These are phyloP conservation scores for Gobio gobio DNA, from an alignment of 2,113 vertebrate genomes.

Conservation along the genomic window DNA sequence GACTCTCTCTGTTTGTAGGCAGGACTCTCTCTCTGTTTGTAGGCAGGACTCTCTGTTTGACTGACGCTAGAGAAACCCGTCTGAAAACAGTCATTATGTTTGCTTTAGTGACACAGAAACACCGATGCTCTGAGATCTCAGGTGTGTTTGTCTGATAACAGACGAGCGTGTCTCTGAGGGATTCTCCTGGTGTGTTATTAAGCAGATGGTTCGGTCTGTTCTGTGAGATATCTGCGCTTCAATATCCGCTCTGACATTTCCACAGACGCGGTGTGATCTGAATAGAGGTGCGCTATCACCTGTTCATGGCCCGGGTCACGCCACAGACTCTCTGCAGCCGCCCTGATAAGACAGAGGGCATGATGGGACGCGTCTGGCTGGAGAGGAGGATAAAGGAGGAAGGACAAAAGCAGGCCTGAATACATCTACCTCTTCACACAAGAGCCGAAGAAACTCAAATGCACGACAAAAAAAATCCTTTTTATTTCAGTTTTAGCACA, in stretches of 20 bases:
- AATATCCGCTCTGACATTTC: slow-evolving; percentile 76
- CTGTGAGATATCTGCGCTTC: slow-evolving; percentile 64
- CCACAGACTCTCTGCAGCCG: slow-evolving; percentile 71
- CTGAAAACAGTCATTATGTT: neutral
- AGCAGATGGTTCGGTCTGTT: slow-evolving; percentile 52
- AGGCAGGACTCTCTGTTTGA: too few relatives aligned
- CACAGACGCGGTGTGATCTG: slow-evolving; percentile 68
- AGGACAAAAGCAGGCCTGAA: slow-evolving; percentile 43
- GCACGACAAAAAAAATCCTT: neutral
- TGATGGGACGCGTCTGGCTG: slow-evolving; percentile 65
- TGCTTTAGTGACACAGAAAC: too few relatives aligned
- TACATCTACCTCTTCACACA: neutral
- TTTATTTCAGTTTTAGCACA: too few relatives aligned
- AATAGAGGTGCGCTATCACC: slow-evolving; percentile 54
- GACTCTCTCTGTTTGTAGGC: too few relatives aligned
- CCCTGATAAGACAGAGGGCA: slow-evolving; percentile 82
- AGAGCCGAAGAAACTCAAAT: neutral
- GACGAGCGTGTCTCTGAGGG: slow-evolving; percentile 38
- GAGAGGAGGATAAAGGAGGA: slow-evolving; percentile 58
- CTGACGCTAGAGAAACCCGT: neutral
- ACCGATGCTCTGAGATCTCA: neutral
- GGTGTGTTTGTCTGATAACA: neutral
- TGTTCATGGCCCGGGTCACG: slow-evolving; percentile 76
- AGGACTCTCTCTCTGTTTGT: too few relatives aligned
- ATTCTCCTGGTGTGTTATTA: slow-evolving; percentile 52